Evolutionary conservation across 2,797 vertebrate genomes (phyloP).

Genomic region (Choloepus didactylus): DNA sequence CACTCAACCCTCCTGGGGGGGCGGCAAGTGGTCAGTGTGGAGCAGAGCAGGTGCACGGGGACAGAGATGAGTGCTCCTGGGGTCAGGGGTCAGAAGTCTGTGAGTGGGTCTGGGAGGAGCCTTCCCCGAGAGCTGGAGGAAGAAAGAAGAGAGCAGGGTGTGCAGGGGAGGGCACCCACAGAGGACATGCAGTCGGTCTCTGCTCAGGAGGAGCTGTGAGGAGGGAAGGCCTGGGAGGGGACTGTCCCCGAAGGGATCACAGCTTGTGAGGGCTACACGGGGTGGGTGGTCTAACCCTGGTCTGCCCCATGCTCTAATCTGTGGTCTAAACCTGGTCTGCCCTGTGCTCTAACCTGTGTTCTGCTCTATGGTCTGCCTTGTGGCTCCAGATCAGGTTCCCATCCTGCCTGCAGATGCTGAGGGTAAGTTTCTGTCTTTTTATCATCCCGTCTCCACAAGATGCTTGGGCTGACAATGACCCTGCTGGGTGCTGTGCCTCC

Average conservation of each 20-base stretch:
- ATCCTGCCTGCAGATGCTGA: background rate
- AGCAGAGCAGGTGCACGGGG: background rate
- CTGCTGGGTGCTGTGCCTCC: too few species aligned
- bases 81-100: too few species aligned
- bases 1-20: too few species aligned
- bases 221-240: background rate
- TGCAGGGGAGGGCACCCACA: background rate
- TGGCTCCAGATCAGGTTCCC: background rate
- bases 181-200: background rate
- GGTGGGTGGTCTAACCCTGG: background rate
- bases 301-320: too few species aligned
- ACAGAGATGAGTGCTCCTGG: too few species aligned
- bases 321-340: too few species aligned
- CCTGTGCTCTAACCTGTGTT: too few species aligned
- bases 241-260: background rate
- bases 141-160: background rate
- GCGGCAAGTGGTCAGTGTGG: background rate
- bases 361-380: too few species aligned
- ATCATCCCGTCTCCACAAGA: background rate
- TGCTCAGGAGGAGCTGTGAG: background rate
- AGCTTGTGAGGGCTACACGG: background rate
- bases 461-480: too few species aligned
- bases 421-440: too few species aligned
- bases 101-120: background rate
- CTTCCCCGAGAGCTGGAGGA: background rate